Conservation (phyloP, 2,797 vertebrate species). For the Siniperca obscura region DNA sequence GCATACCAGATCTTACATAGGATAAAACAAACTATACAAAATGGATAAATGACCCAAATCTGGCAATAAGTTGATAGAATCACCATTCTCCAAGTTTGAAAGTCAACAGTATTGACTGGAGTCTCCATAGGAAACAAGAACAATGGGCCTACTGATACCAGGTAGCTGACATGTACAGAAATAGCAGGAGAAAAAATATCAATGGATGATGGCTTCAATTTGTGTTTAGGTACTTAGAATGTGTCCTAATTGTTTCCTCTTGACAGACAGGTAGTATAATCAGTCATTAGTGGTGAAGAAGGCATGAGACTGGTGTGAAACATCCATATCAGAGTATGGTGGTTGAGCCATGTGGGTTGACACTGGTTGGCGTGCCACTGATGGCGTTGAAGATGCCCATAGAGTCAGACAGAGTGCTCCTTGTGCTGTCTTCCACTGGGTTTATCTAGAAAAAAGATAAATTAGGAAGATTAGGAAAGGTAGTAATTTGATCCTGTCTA, state of each 20-base stretch:
- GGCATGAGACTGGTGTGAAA: conserved; percentile 9
- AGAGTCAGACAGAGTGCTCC: conserved; percentile 91
- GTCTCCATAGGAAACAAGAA: conserved; percentile 83
- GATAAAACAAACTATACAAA: conserved; percentile 27
- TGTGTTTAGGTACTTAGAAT: neutral
- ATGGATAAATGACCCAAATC: conserved; percentile 13
- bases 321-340: conserved; percentile 77
- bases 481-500: neutral
- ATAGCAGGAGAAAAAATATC: neutral
- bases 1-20: neutral
- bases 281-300: neutral
- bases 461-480: conserved; percentile 4
- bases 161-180: neutral
- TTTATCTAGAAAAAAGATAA: conserved; percentile 84
- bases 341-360: conserved; percentile 89
- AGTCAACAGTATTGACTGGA: conserved; percentile 15
- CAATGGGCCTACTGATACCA: conserved; percentile 18
- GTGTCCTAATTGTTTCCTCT: conserved; percentile 72
- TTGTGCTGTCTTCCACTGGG: conserved; percentile 87
- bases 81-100: conserved; percentile 22
- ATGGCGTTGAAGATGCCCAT: conserved; percentile 97
- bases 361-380: conserved; percentile 92
- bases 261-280: neutral
- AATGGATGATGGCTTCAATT: conserved; percentile 9
- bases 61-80: neutral